These are phyloP conservation scores for Lamprotornis superbus DNA, from an alignment of 2,113 vertebrate genomes.

Conservation along the genomic window DNA sequence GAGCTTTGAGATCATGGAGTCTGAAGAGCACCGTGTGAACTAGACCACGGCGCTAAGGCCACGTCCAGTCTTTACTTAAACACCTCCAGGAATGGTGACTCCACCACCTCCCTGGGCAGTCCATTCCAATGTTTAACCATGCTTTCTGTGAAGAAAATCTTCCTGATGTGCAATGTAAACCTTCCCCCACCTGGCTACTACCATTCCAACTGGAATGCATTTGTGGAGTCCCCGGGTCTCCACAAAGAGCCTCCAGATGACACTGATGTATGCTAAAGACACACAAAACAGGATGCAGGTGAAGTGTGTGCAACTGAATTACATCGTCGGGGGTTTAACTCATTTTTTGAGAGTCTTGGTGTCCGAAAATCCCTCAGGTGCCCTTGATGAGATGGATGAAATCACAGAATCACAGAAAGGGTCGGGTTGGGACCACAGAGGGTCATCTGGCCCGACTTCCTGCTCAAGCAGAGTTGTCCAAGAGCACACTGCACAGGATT, in stretches of 20 bases:
- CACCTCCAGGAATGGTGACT: not conserved
- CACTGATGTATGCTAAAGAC: not conserved
- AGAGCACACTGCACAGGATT: not conserved
- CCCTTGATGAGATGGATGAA: not conserved
- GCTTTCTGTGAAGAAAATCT: not conserved
- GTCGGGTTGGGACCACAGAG: not conserved
- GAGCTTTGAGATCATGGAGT: not conserved
- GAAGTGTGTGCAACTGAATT: not conserved
- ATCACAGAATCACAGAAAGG: not conserved
- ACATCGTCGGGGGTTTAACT: accelerated
- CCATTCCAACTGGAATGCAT: not conserved
- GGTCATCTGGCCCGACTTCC: not conserved
- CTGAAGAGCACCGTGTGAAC: not conserved
- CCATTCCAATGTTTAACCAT: not conserved
- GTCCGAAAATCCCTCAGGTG: not conserved
- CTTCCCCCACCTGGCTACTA: not conserved
- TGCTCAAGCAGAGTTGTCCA: not conserved
- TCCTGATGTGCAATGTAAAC: not conserved
- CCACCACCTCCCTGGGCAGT: not conserved
- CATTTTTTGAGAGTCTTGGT: not conserved
- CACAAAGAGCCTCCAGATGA: not conserved
- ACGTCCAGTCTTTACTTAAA: not conserved
- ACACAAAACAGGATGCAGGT: not conserved
- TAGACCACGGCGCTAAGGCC: not conserved
- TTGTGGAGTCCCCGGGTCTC: not conserved